Base-by-base conservation (phyloP, 92 coral and sea anemone species). In the Porites cylindrica region DNA sequence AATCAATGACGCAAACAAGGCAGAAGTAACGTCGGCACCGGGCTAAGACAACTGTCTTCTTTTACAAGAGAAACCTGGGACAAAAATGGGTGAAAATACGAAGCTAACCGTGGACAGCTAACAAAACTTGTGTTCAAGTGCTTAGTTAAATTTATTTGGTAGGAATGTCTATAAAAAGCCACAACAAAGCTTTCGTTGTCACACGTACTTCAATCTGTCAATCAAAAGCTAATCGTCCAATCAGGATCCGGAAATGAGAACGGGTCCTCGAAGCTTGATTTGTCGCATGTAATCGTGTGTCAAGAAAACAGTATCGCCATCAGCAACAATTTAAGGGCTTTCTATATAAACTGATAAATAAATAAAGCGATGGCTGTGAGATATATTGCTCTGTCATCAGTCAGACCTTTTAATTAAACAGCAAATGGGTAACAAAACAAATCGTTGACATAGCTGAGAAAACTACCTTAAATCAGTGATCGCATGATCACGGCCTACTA, bases 281-380 rank as follows among this genome's bases (percentile, higher is more conserved):
- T 84, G 80, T 64, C 79, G 59, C 38, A 17, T 71, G 59, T 16
- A 20, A 83, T 75, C 52, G 82, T 52, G 71, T 75, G 82, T 76
- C 51, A 20, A 51, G 47, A 72, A 61, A 63, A 47, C 50, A 19
- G 53, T 10, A 12, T 72, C 82, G 52, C 72, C 7, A 54, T 70
- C 69, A 71, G 56, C 19, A 58, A 7, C 60, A 43, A 14, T 38
- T n/a, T 58, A 64, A 66, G 29, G 19, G 56, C 7, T 70, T n/a
- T 18, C 14, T 20, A 20, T 56, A 19, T 38, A 56, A 59, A 56
- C 12, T 7, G 9, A 70, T 20, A 56, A 72, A 70, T 56, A 70
- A 69, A 58, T 32, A 58, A 82, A 70, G 38, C 54, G 38, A 67
- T 14, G 54, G 70, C 47, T 70, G 67, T 70, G 38, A 2, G 47